Percentiles rank a stretch among this genome's conserved stretches.
Conservation (phyloP, 2,888 invertebrate species). For the Andricus quercusramuli region DNA sequence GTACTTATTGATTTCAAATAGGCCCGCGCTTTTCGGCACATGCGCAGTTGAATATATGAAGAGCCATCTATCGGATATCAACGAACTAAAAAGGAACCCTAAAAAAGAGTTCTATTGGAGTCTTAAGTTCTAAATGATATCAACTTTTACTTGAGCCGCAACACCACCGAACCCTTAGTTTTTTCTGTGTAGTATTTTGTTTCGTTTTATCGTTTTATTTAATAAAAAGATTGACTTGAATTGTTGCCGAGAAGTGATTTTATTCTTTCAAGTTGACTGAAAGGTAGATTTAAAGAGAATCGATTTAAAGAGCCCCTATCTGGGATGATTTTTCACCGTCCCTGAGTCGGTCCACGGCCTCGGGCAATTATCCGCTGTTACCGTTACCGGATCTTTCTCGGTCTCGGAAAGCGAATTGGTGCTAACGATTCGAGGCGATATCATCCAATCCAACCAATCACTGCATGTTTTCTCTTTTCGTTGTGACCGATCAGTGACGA, state of each 20-base stretch:
- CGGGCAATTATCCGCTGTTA: conserved; percentile 60
- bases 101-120: no score
- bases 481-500: neutral
- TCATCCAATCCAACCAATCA: conserved; percentile 15
- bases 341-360: conserved; percentile 40
- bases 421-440: conserved; percentile 50
- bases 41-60: no score
- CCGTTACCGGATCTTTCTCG: conserved; percentile 62
- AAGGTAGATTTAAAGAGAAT: neutral
- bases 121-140: no score
- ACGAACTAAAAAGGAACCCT: no score
- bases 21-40: no score
- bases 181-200: no score
- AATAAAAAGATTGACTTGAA: neutral
- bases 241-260: neutral
- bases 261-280: neutral
- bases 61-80: no score
- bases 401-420: conserved; percentile 52
- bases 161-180: no score
- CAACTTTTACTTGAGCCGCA: no score
- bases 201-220: no score
- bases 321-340: conserved; percentile 6
- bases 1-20: no score
- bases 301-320: neutral
- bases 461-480: neutral